These are phyloP conservation scores for Pteropus rufus DNA, from an alignment of 2,797 vertebrate genomes.

Conservation along the genomic window DNA sequence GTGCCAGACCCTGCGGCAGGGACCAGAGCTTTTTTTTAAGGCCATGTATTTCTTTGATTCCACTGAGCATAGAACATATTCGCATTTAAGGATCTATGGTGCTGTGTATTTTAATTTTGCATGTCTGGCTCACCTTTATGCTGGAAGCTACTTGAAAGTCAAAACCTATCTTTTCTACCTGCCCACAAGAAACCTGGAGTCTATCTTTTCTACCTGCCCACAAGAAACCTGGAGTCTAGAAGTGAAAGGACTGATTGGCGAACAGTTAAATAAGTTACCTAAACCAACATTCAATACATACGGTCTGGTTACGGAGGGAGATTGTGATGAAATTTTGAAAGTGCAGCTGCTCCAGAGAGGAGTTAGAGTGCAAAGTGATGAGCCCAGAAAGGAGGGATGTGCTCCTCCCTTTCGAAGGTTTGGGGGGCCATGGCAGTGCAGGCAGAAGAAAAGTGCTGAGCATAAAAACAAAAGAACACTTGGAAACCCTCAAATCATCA, in stretches of 20 bases:
- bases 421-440: not conserved
- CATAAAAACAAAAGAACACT: not conserved
- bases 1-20: not conserved
- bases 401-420: not conserved
- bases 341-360: not conserved
- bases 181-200: not conserved
- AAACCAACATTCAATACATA: not conserved
- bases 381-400: not conserved
- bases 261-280: not conserved
- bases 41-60: not conserved
- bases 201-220: not conserved
- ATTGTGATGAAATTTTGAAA: not conserved
- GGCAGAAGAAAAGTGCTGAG: not conserved
- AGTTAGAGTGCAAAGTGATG: not conserved
- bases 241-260: not conserved
- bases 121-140: not conserved
- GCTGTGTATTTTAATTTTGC: conserved; percentile 22
- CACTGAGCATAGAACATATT: not conserved
- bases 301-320: not conserved
- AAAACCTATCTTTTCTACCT: not conserved
- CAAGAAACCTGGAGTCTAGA: not conserved
- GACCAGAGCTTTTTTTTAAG: not conserved
- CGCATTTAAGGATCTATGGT: not conserved
- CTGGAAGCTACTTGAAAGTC: conserved; percentile 8
- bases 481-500: not conserved